A percentile compares a stretch with the other conserved stretches of the same genome.
These are phyloP conservation scores for Phymorhynchus buccinoides DNA, from an alignment of 1,140 invertebrate genomes.

Conservation along the genomic window DNA sequence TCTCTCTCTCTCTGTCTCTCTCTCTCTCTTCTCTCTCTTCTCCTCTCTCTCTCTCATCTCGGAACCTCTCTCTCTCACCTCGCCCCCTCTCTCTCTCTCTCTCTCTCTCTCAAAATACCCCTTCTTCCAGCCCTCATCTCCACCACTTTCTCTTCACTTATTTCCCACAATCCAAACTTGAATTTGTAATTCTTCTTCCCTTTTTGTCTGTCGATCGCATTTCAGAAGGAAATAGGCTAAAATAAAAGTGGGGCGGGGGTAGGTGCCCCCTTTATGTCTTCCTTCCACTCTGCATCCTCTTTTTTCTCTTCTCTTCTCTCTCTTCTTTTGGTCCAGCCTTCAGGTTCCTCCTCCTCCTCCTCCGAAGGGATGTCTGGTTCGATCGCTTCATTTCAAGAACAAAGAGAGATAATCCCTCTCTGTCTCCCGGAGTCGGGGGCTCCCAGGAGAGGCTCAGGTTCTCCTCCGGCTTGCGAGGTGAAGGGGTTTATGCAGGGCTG, in stretches of 20 bases:
- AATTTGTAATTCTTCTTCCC: too few species aligned
- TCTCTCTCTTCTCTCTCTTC: background rate
- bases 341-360: background rate
- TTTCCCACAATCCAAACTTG: too few species aligned
- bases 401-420: constrained; percentile 33
- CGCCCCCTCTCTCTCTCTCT: too few species aligned
- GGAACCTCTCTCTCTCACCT: too few species aligned
- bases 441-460: constrained; percentile 18
- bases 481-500: constrained; percentile 12
- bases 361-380: constrained; percentile 19
- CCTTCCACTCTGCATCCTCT: background rate
- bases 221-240: too few species aligned
- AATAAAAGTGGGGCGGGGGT: too few species aligned
- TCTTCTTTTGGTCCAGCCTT: background rate
- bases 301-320: background rate
- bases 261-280: background rate
- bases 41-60: background rate
- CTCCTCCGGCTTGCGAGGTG: background rate
- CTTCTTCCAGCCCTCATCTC: too few species aligned
- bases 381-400: constrained; percentile 19
- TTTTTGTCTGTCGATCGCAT: too few species aligned
- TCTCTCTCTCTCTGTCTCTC: background rate
- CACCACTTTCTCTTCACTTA: too few species aligned
- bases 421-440: constrained; percentile 10
- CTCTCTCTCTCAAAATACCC: too few species aligned